phyloP scores from a whole-genome alignment of 1,140 invertebrate species.

The Drosophila sp. region DNA sequence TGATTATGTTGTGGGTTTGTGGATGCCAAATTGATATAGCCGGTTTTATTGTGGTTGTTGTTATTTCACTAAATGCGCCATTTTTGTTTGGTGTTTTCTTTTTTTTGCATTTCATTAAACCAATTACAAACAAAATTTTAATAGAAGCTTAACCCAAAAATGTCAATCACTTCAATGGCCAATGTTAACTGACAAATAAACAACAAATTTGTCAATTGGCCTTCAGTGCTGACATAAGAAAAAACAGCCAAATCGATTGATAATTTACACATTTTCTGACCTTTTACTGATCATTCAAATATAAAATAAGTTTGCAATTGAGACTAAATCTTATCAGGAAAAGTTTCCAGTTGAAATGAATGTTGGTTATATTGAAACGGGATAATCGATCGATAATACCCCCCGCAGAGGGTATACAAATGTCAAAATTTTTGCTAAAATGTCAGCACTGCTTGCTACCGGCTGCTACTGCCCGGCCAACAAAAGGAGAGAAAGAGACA shows the following conservation, averaged over 20 bases:
- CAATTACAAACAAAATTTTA: conserved; percentile 43
- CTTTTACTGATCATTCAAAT: neutral
- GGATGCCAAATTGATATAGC: conserved; percentile 27
- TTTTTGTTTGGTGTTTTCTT: neutral
- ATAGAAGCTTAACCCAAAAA: conserved; percentile 55
- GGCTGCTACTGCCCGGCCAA: neutral
- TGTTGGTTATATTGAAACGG: too few relatives aligned
- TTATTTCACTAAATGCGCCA: conserved; percentile 12
- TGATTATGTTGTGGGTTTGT: conserved; percentile 29
- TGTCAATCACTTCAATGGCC: conserved; percentile 31
- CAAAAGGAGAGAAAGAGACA: conserved; percentile 28
- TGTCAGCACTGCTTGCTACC: neutral
- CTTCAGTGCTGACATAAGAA: too few relatives aligned
- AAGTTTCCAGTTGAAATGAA: too few relatives aligned
- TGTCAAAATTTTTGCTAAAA: neutral
- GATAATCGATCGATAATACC: neutral
- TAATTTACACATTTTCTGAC: neutral
- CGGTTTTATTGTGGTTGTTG: conserved; percentile 14
- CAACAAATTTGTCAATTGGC: conserved; percentile 64
- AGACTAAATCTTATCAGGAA: too few relatives aligned
- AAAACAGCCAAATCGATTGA: neutral
- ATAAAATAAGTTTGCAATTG: neutral
- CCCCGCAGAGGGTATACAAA: neutral
- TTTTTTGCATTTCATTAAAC: conserved; percentile 37
- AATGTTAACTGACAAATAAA: conserved; percentile 44